Evolutionary conservation across 2,113 vertebrate species (phyloP).

Genomic region (Siphamia tubifer): DNA sequence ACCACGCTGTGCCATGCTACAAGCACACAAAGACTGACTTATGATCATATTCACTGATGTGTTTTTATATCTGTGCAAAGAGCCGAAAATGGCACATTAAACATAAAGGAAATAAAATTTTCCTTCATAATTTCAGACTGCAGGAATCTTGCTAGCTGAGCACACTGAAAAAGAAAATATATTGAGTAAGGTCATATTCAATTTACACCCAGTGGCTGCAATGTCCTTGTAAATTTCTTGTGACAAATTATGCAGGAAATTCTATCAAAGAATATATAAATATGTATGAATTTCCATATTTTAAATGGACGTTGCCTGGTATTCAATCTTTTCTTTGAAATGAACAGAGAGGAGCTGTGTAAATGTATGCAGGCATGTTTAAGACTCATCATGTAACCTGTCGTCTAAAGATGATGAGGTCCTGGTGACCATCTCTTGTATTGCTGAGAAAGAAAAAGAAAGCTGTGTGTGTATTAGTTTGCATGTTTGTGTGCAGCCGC

Average conservation of each 20-base stretch:
- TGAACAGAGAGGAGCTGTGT: constrained; percentile 17
- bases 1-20: constrained; percentile 55
- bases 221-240: constrained; percentile 55
- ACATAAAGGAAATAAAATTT: constrained; percentile 50
- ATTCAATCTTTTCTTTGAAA: constrained; percentile 44
- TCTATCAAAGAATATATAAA: constrained; percentile 35
- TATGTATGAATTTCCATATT: constrained; percentile 49
- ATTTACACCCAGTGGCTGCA: constrained; percentile 37
- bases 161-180: constrained; percentile 33
- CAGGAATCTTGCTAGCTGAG: constrained; percentile 20
- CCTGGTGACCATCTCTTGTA: constrained; percentile 33
- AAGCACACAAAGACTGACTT: constrained; percentile 56
- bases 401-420: constrained; percentile 49
- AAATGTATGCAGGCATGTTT: constrained; percentile 36
- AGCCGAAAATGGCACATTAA: constrained; percentile 64
- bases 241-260: constrained; percentile 52
- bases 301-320: constrained; percentile 34
- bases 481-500: constrained; percentile 21
- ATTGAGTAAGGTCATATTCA: constrained; percentile 36
- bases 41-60: constrained; percentile 63
- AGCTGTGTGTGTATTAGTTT: constrained; percentile 8
- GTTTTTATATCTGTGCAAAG: constrained; percentile 61
- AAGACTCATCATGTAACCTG: constrained; percentile 56
- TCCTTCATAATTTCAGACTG: constrained; percentile 26
- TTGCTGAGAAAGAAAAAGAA: constrained; percentile 13